A percentile compares a stretch with the other conserved stretches of the same genome.
These are phyloP conservation scores for Xyliphius kryptos DNA, from an alignment of 2,113 vertebrate genomes.

Conservation along the genomic window DNA sequence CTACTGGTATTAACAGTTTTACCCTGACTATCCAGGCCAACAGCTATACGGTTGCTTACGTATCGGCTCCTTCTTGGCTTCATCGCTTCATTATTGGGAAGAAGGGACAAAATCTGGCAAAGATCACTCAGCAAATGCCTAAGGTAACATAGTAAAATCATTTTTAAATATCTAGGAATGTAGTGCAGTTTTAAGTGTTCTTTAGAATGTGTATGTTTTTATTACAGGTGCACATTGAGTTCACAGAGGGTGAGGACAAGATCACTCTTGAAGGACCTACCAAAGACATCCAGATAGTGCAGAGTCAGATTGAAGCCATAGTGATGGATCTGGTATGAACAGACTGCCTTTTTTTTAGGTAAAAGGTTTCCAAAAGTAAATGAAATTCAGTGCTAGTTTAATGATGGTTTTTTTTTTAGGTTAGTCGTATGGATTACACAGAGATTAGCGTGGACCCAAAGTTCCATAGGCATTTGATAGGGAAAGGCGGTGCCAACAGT, in stretches of 20 bases:
- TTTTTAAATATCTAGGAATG: too few relatives aligned
- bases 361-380: too few relatives aligned
- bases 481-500: constrained; percentile 96
- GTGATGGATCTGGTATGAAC: constrained; percentile 95
- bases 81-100: constrained; percentile 99
- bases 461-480: constrained; percentile 96
- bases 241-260: constrained; percentile 96
- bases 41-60: constrained; percentile 90
- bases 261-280: constrained; percentile 96
- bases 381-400: too few relatives aligned
- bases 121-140: constrained; percentile 96
- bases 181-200: too few relatives aligned
- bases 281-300: constrained; percentile 88
- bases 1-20: too few relatives aligned
- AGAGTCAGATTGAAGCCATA: constrained; percentile 88
- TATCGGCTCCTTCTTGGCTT: constrained; percentile 95
- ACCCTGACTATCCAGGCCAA: too few relatives aligned
- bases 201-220: too few relatives aligned
- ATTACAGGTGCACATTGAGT: constrained; percentile 99
- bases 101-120: constrained; percentile 98
- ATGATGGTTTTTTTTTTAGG: too few relatives aligned
- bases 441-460: constrained; percentile 95
- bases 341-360: too few relatives aligned
- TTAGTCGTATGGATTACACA: constrained; percentile 90
- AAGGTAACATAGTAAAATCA: too few relatives aligned